A percentile compares a stretch with the other conserved stretches of the same genome.
phyloP scores from a whole-genome alignment of 2,113 vertebrate species.

The Choloepus hoffmanni region DNA sequence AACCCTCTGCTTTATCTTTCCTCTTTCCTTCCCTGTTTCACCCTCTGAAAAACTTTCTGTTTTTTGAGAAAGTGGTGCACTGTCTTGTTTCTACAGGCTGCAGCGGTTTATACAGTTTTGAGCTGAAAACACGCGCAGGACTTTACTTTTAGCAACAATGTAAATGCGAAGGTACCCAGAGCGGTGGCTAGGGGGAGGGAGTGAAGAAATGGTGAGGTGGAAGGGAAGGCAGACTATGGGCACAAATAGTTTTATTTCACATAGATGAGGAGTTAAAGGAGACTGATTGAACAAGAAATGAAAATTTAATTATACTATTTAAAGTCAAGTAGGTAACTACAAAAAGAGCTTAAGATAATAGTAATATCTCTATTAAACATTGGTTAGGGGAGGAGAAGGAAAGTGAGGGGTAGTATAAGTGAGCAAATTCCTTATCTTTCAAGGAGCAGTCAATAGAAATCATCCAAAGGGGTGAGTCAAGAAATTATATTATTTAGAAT shows the following conservation, averaged over 20 bases:
- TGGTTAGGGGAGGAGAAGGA: not conserved
- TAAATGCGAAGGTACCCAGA: not conserved
- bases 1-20: not conserved
- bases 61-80: conserved; percentile 14
- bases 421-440: not conserved
- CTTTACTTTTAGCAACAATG: not conserved
- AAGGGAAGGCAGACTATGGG: not conserved
- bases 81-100: not conserved
- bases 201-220: not conserved
- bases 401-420: not conserved
- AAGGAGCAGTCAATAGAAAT: not conserved
- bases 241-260: not conserved
- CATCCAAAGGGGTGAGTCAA: not conserved
- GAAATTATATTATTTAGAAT: not conserved
- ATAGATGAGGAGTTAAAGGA: not conserved
- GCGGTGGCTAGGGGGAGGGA: not conserved
- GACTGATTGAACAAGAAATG: not conserved
- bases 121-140: not conserved
- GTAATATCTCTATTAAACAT: not conserved
- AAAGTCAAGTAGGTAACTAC: not conserved
- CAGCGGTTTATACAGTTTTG: not conserved
- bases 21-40: conserved; percentile 15
- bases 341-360: not conserved
- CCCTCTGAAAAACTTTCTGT: not conserved
- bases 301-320: not conserved